Base-by-base conservation (phyloP, 53 echinoderm and acorn worm species). In the Stichopus horrens region DNA sequence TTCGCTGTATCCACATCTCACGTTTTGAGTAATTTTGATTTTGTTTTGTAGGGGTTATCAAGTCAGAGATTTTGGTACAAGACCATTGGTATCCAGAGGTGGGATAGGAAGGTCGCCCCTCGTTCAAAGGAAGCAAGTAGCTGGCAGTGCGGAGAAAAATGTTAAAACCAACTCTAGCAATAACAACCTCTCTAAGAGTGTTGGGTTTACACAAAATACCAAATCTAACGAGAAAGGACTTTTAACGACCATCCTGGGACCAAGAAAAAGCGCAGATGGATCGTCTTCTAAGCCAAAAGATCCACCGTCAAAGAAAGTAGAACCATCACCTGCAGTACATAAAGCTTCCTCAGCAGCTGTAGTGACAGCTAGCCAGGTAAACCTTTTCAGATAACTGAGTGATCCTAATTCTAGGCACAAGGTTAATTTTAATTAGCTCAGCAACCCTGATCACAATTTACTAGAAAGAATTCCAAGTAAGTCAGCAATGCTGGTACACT, bases 31-130 rank as follows among this genome's bases (percentile, higher is more conserved):
- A 37, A 11, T 52, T 13, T 13, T 87, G 9, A 16, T 67, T 5
- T 88, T 74, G 53, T 90, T 86, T 11, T 65, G 16, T 67, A 23
- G 56, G 16, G 88, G 92, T 77, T 52, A 10, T 73, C 57, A 66
- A 37, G 88, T 80, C 7, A 67, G 76, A 57, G 84, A 83, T 57
- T 83, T 83, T 79, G 80, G 58, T 37, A 89, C 79, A 7, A 78
- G 63, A 60, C 21, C 80, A 7, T 21, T 57, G 13, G 55, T 58
- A 52, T 51, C 63, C 19, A 89, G 77, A 63, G 51, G 51, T 7
- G 89, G 60, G 51, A 89, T 20, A 13, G 79, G 58, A 14, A 78
- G 77, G 63, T 79, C 89, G 58, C 79, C 89, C 6, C 52, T 60
- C 7, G 5, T 58, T 23, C 23, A 16, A 19, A 16, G 84, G 23